Evolutionary conservation across 2,888 invertebrate species (phyloP).

Genomic region (Phyto melanocephala): DNA sequence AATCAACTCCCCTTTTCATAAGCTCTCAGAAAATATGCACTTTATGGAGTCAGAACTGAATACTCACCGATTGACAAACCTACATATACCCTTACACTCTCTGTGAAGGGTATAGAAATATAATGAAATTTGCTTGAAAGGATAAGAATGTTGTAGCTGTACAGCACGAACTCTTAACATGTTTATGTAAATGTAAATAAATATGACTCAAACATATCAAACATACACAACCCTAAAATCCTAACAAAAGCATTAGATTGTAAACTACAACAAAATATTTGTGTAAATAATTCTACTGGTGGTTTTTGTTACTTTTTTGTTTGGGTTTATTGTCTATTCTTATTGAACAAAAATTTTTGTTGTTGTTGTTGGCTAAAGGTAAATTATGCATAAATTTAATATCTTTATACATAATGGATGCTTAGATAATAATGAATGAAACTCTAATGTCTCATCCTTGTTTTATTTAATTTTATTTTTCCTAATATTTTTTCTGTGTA

Average conservation of each 20-base stretch:
- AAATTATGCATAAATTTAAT: constrained; percentile 60
- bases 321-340: constrained; percentile 26
- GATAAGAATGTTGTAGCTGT: too few relatives aligned
- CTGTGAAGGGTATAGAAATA: too few relatives aligned
- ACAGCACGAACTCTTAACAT: background rate
- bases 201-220: background rate
- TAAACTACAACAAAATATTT: background rate
- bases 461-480: constrained; percentile 18
- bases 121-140: constrained; percentile 31
- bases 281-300: background rate
- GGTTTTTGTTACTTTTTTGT: constrained; percentile 1
- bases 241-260: too few relatives aligned
- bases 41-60: too few relatives aligned
- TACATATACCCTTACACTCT: too few relatives aligned
- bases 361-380: constrained; percentile 37
- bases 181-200: background rate
- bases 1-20: too few relatives aligned
- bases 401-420: constrained; percentile 18
- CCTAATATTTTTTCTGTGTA: background rate
- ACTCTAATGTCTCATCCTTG: constrained; percentile 17
- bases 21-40: too few relatives aligned
- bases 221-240: background rate
- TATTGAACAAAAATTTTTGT: constrained; percentile 42
- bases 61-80: too few relatives aligned
- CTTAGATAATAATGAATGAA: constrained; percentile 26